Percentiles rank a stretch among this genome's conserved stretches.
These are phyloP conservation scores for Manacus vitellinus DNA, from an alignment of 2,113 vertebrate genomes.

Conservation along the genomic window DNA sequence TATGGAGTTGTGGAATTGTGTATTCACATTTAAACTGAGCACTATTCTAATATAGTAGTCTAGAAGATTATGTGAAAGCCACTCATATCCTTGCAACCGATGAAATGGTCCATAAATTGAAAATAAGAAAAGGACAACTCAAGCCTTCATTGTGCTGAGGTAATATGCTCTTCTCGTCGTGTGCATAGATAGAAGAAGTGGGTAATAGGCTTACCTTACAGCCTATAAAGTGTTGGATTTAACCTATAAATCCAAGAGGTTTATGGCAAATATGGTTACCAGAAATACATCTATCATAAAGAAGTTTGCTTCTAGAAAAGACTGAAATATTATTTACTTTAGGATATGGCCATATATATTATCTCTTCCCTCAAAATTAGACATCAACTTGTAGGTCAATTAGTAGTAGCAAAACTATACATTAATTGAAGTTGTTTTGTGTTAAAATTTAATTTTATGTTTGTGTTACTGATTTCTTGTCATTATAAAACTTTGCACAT, in stretches of 20 bases:
- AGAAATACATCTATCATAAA: neutral
- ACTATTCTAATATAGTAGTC: neutral
- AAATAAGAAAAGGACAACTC: neutral
- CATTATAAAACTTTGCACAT: neutral
- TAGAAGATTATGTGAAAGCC: neutral
- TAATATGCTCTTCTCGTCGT: accelerated
- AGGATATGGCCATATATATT: neutral
- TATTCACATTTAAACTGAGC: neutral
- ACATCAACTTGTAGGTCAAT: neutral
- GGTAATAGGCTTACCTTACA: neutral
- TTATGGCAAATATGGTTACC: neutral
- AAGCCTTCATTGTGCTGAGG: neutral
- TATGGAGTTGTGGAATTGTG: accelerated
- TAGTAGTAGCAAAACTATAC: neutral
- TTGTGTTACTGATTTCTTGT: neutral
- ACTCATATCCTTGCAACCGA: neutral
- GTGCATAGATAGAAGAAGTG: neutral
- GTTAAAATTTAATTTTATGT: neutral
- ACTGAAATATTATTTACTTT: neutral
- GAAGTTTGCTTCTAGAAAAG: neutral
- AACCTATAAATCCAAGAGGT: accelerated
- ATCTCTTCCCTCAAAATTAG: neutral
- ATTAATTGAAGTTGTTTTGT: neutral
- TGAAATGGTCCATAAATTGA: neutral
- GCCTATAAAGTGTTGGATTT: neutral